A percentile compares a stretch with the other conserved stretches of the same genome.
Conservation (phyloP, 2,888 invertebrate genomes). For the Pinctada fucata region DNA sequence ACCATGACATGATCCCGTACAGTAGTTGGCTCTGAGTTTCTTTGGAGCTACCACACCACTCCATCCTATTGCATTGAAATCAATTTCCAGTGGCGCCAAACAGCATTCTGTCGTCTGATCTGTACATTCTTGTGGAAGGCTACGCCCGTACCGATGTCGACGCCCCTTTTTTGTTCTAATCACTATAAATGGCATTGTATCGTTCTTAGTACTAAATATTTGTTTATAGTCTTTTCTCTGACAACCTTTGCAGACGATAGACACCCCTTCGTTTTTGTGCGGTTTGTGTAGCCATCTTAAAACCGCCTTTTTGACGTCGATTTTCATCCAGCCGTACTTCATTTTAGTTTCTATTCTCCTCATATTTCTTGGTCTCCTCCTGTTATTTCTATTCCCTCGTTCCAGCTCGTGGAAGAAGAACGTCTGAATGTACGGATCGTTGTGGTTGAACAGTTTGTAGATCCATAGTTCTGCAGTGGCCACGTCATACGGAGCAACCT, state of each 20-base stretch:
- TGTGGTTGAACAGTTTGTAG: constrained; percentile 63
- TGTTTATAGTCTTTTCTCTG: constrained; percentile 53
- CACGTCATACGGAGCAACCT: constrained; percentile 53
- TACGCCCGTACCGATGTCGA: constrained; percentile 39
- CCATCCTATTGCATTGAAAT: constrained; percentile 60
- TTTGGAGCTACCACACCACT: constrained; percentile 53
- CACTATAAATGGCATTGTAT: constrained; percentile 55
- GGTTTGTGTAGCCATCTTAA: constrained; percentile 60
- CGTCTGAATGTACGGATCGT: constrained; percentile 59
- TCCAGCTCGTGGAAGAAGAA: constrained; percentile 59
- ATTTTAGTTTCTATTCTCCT: constrained; percentile 57
- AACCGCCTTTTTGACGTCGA: constrained; percentile 58
- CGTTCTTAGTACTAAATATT: constrained; percentile 58
- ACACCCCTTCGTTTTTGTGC: constrained; percentile 54
- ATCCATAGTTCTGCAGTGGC: constrained; percentile 62
- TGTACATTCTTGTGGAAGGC: constrained; percentile 43
- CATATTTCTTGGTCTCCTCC: constrained; percentile 50
- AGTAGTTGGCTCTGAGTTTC: constrained; percentile 57
- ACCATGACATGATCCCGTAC: constrained; percentile 63
- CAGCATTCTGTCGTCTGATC: constrained; percentile 54
- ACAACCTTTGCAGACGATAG: constrained; percentile 63
- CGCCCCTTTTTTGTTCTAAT: constrained; percentile 40
- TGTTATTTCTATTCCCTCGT: constrained; percentile 34
- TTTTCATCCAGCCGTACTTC: constrained; percentile 64
- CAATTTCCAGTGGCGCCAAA: constrained; percentile 51